These are phyloP conservation scores for Antigone vipio DNA, from an alignment of 2,113 vertebrate genomes.

Conservation along the genomic window DNA sequence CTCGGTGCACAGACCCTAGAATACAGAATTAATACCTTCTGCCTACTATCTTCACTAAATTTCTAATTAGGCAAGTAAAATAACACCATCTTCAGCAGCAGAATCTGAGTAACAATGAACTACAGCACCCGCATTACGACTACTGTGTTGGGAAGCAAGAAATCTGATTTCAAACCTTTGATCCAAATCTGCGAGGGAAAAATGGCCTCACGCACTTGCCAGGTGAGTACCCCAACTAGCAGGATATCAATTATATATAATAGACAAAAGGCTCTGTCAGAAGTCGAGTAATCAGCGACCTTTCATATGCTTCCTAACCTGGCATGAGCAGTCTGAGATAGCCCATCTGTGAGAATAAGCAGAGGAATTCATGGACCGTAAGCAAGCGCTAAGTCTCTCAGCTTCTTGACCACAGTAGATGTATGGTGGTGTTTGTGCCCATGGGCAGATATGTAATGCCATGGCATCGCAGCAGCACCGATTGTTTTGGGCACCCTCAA, in stretches of 20 bases:
- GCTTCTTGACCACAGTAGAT: background rate
- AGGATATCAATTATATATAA: background rate
- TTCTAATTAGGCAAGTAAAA: background rate
- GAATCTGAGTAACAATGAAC: background rate
- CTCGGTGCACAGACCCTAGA: background rate
- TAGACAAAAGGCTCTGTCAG: background rate
- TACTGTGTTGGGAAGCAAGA: background rate
- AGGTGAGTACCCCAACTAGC: background rate
- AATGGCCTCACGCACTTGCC: background rate
- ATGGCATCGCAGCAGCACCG: background rate
- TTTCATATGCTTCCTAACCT: background rate
- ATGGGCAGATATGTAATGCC: accelerated
- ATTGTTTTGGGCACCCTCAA: background rate
- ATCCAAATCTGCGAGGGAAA: background rate
- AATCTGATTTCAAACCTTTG: background rate
- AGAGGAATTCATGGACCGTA: accelerated
- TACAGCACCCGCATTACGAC: background rate
- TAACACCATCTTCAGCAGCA: background rate
- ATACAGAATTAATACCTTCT: background rate
- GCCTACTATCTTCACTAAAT: background rate
- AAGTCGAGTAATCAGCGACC: background rate
- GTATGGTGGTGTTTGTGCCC: background rate
- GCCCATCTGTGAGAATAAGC: background rate
- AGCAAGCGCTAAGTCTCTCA: background rate
- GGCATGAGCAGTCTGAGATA: background rate